Evolutionary conservation across 2,888 invertebrate genomes (phyloP).

Genomic region (Octodonta nipae): DNA sequence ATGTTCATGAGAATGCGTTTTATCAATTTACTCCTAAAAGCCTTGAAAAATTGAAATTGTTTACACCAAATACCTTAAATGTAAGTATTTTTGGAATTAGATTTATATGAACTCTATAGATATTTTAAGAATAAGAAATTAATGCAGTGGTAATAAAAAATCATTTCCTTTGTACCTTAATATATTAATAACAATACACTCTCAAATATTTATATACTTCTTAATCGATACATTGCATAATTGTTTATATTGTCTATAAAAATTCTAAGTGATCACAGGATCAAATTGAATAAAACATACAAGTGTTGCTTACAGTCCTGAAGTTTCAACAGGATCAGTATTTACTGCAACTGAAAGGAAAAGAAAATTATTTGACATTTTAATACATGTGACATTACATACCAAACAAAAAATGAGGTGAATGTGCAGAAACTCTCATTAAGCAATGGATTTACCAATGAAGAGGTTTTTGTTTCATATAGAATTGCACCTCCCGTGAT

Average conservation of each 20-base stretch:
- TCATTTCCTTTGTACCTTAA: no score
- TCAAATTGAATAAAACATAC: slow-evolving; percentile 13
- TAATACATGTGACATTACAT: slow-evolving; percentile 11
- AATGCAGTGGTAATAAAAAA: no score
- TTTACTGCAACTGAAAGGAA: slow-evolving; percentile 10
- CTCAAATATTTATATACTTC: no score
- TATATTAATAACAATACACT: no score
- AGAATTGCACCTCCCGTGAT: slow-evolving; percentile 47
- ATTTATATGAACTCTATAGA: no score
- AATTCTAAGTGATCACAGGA: slow-evolving; percentile 14
- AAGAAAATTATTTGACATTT: slow-evolving; percentile 4
- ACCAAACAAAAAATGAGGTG: slow-evolving; percentile 15
- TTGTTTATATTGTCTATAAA: slow-evolving; percentile 11
- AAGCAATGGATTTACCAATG: slow-evolving; percentile 25
- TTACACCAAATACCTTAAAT: no score
- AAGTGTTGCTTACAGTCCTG: slow-evolving; percentile 4
- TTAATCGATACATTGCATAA: slow-evolving; percentile 1
- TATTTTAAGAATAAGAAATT: no score
- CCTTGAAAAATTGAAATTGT: no score
- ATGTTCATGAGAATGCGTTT: no score
- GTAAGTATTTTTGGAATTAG: no score
- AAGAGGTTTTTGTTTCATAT: slow-evolving; percentile 40
- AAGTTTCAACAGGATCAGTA: background rate
- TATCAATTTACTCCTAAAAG: no score
- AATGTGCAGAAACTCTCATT: slow-evolving; percentile 15